Evolutionary conservation across 1,140 invertebrate species (phyloP).

Genomic region (Daktulosphaira vitifoliae): DNA sequence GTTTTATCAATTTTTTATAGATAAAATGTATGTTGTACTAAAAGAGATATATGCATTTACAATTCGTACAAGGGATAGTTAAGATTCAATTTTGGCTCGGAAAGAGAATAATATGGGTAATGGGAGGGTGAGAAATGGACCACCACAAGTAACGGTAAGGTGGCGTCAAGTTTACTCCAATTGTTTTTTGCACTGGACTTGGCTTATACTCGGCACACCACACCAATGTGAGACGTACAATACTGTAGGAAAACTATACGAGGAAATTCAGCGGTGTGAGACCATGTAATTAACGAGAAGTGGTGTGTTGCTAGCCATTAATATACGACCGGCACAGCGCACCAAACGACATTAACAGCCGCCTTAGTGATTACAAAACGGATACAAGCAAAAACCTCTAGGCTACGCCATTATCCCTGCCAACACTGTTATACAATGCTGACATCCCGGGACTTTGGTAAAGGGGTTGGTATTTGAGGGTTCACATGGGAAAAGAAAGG

Average conservation of each 20-base stretch:
- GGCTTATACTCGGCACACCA: not conserved
- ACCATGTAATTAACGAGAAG: slow-evolving; percentile 24
- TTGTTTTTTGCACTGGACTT: slow-evolving; percentile 19
- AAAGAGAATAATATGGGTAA: not conserved
- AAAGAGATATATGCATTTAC: too few relatives aligned
- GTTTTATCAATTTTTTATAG: too few relatives aligned
- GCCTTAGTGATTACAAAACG: slow-evolving; percentile 31
- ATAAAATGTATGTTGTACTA: too few relatives aligned
- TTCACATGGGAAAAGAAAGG: too few relatives aligned
- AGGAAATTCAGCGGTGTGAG: slow-evolving; percentile 2
- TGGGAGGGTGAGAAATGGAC: not conserved
- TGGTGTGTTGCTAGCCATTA: not conserved
- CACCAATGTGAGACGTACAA: not conserved
- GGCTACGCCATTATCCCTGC: slow-evolving; percentile 16
- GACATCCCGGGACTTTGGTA: not conserved
- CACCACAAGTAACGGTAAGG: not conserved
- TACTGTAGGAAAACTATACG: too few relatives aligned
- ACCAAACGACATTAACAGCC: slow-evolving; percentile 29
- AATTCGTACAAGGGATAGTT: too few relatives aligned
- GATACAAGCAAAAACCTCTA: slow-evolving; percentile 30
- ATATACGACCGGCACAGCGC: slow-evolving; percentile 13
- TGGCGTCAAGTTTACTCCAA: slow-evolving; percentile 13
- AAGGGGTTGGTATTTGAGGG: not conserved
- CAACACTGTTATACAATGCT: slow-evolving; percentile 23
- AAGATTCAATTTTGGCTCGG: too few relatives aligned